Conservation (phyloP, 2,113 vertebrate species). For the Ranitomeya variabilis region DNA sequence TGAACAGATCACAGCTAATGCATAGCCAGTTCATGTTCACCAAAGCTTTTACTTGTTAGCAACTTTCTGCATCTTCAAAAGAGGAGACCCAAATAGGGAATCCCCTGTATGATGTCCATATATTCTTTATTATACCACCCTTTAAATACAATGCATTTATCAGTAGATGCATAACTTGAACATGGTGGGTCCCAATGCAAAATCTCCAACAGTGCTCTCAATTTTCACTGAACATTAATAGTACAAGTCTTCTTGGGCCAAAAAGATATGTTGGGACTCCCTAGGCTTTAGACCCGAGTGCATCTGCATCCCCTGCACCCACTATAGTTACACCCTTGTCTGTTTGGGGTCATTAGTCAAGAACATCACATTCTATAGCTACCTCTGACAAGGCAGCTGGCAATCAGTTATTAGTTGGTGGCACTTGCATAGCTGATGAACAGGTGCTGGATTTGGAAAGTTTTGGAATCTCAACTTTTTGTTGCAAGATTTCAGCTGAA, state of each 20-base stretch:
- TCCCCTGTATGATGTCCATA: not conserved
- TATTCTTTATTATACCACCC: not conserved
- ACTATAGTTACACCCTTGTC: too few species aligned
- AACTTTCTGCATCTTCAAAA: too few species aligned
- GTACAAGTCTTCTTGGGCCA: too few species aligned
- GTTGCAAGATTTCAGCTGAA: slow-evolving; percentile 67
- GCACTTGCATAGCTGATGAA: slow-evolving; percentile 63
- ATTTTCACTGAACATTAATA: too few species aligned
- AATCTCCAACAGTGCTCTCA: too few species aligned
- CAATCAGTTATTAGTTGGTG: slow-evolving; percentile 43
- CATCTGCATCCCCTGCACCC: too few species aligned
- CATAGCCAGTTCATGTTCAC: not conserved
- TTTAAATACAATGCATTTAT: slow-evolving; percentile 1
- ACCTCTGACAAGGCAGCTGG: slow-evolving; percentile 56
- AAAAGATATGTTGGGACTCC: too few species aligned
- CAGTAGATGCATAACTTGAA: too few species aligned
- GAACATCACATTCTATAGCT: not conserved
- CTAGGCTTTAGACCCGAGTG: too few species aligned
- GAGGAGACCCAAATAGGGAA: too few species aligned
- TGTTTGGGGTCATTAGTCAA: not conserved
- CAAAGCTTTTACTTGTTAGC: not conserved
- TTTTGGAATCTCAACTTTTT: slow-evolving; percentile 56
- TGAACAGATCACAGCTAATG: not conserved
- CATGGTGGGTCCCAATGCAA: too few species aligned
- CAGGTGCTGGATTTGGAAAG: slow-evolving; percentile 71